Percentiles rank a stretch among this genome's conserved stretches.
Conservation (phyloP, 2,113 vertebrate species). For the Paralichthys olivaceus region DNA sequence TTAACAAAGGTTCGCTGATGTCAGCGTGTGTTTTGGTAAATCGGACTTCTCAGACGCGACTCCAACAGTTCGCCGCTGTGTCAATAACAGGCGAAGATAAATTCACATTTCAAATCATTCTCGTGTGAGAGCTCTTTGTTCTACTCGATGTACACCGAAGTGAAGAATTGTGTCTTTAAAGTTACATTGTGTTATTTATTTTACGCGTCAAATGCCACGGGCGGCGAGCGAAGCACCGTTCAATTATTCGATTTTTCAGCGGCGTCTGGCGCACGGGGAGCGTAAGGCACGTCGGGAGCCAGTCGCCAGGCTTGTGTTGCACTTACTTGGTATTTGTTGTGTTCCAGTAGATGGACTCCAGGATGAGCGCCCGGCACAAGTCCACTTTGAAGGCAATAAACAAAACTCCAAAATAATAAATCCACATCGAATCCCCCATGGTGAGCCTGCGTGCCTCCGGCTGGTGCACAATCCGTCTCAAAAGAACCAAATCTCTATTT, state of each 20-base stretch:
- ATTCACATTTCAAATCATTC: background rate
- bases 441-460: slow-evolving; percentile 72
- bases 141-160: background rate
- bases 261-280: slow-evolving; percentile 28
- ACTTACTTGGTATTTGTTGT: slow-evolving; percentile 99
- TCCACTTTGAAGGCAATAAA: slow-evolving; percentile 93
- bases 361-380: slow-evolving; percentile 90
- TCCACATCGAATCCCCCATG: slow-evolving; percentile 92
- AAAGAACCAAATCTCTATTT: slow-evolving; percentile 16
- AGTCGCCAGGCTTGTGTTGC: background rate
- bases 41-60: background rate
- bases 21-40: background rate
- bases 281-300: slow-evolving; percentile 12
- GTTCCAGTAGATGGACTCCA: slow-evolving; percentile 99
- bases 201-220: background rate
- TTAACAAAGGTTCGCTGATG: too few species aligned
- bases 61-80: background rate
- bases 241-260: slow-evolving; percentile 1
- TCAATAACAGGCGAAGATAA: background rate
- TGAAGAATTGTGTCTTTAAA: background rate
- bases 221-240: background rate
- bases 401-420: slow-evolving; percentile 93
- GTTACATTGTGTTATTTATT: background rate
- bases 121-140: slow-evolving; percentile 18
- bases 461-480: slow-evolving; percentile 65